A percentile compares a stretch with the other conserved stretches of the same genome.
Conservation (phyloP, 2,113 vertebrate genomes). For the Noctilio leporinus region DNA sequence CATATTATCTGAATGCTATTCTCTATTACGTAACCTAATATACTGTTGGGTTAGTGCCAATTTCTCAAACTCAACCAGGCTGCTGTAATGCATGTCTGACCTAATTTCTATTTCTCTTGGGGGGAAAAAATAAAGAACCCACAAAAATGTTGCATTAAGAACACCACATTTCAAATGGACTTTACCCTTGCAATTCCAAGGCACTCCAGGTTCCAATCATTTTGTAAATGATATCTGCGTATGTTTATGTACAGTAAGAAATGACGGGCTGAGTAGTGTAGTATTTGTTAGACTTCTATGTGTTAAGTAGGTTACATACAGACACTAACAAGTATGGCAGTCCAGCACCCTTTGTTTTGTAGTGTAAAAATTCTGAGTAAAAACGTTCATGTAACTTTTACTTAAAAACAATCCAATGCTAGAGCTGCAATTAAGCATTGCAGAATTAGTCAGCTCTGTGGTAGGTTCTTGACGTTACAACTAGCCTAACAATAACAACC, state of each 20-base stretch:
- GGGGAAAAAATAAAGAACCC: neutral
- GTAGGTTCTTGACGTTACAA: slow-evolving; percentile 44
- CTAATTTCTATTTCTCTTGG: slow-evolving; percentile 70
- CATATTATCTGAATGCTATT: slow-evolving; percentile 68
- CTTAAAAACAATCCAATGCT: slow-evolving; percentile 5
- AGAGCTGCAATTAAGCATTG: neutral
- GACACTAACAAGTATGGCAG: slow-evolving; percentile 60
- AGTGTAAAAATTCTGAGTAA: slow-evolving; percentile 47
- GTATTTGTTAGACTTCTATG: slow-evolving; percentile 55
- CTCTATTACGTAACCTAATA: slow-evolving; percentile 58
- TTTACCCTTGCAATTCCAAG: slow-evolving; percentile 22
- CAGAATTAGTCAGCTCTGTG: neutral
- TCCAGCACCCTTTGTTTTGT: slow-evolving; percentile 37
- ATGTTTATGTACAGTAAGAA: slow-evolving; percentile 45
- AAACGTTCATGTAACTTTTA: slow-evolving; percentile 37
- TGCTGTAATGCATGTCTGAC: slow-evolving; percentile 77
- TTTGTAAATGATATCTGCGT: slow-evolving; percentile 21
- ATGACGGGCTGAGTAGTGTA: slow-evolving; percentile 56
- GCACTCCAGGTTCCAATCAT: slow-evolving; percentile 4
- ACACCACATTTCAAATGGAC: slow-evolving; percentile 25
- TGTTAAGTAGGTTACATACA: slow-evolving; percentile 58
- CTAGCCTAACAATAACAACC: neutral
- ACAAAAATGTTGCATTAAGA: slow-evolving; percentile 5
- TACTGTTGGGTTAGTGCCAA: slow-evolving; percentile 65
- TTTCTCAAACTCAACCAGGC: slow-evolving; percentile 70